phyloP scores from a whole-genome alignment of 2,797 vertebrate genomes.

The Anas flavirostris region DNA sequence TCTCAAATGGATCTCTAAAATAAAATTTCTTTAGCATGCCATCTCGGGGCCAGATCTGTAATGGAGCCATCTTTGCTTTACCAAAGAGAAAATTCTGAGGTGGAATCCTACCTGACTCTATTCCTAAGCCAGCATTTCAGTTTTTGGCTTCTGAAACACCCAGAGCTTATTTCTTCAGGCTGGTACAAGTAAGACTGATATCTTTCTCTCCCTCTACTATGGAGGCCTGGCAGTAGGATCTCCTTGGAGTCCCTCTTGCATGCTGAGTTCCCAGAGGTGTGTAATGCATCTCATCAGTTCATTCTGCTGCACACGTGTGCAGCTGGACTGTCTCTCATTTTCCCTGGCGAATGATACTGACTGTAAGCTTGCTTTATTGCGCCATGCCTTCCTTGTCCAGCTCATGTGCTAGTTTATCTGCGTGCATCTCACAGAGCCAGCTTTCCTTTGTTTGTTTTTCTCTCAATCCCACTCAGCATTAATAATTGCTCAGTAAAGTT shows the following conservation, averaged over 20 bases:
- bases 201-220: not conserved
- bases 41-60: not conserved
- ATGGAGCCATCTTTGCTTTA: not conserved
- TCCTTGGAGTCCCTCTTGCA: not conserved
- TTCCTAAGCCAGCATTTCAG: not conserved
- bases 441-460: not conserved
- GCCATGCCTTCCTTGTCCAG: not conserved
- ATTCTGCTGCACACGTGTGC: not conserved
- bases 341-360: not conserved
- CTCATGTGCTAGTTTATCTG: not conserved
- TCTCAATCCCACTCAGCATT: not conserved
- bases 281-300: not conserved
- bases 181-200: accelerated
- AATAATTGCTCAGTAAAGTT: not conserved
- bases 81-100: not conserved
- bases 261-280: not conserved
- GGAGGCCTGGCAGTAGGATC: not conserved
- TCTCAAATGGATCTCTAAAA: not conserved
- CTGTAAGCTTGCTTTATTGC: not conserved
- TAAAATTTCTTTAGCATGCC: not conserved
- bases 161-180: not conserved
- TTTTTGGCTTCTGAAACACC: not conserved
- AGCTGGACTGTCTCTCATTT: not conserved
- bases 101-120: not conserved
- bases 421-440: accelerated